Evolutionary conservation across 2,797 vertebrate species (phyloP).

Genomic region (Yasuhikotakia modesta): DNA sequence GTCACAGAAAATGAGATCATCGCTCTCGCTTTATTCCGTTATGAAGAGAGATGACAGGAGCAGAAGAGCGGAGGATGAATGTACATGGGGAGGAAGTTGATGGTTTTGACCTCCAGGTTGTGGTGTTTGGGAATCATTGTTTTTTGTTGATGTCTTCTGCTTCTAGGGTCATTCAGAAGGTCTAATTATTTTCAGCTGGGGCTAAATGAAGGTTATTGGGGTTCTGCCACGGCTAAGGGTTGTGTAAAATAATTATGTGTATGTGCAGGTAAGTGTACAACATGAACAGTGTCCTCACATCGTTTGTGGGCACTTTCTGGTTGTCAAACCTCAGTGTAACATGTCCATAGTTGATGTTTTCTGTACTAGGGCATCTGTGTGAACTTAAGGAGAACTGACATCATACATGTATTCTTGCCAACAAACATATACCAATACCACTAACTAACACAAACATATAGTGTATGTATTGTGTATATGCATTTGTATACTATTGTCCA

Average conservation of each 20-base stretch:
- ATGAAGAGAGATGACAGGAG: constrained; percentile 40
- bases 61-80: constrained; percentile 43
- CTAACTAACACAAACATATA: background rate
- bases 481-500: background rate
- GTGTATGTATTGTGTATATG: background rate
- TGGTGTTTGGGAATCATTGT: background rate
- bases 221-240: background rate
- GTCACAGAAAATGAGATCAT: constrained; percentile 56
- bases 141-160: constrained; percentile 21
- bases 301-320: too few species aligned
- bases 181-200: constrained; percentile 20
- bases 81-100: constrained; percentile 20
- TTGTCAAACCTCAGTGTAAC: too few species aligned
- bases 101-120: constrained; percentile 5
- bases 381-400: too few species aligned
- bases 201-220: constrained; percentile 21
- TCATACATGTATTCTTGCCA: background rate
- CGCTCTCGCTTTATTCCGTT: constrained; percentile 42
- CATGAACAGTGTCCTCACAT: background rate
- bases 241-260: constrained; percentile 12
- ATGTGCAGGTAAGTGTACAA: background rate
- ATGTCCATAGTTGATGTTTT: too few species aligned
- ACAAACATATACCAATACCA: constrained; percentile 12
- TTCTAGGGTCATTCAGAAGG: constrained; percentile 17
- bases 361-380: too few species aligned